A percentile compares a stretch with the other conserved stretches of the same genome.
These are phyloP conservation scores for Sinella curviseta DNA, from an alignment of 1,140 invertebrate genomes.

Conservation along the genomic window DNA sequence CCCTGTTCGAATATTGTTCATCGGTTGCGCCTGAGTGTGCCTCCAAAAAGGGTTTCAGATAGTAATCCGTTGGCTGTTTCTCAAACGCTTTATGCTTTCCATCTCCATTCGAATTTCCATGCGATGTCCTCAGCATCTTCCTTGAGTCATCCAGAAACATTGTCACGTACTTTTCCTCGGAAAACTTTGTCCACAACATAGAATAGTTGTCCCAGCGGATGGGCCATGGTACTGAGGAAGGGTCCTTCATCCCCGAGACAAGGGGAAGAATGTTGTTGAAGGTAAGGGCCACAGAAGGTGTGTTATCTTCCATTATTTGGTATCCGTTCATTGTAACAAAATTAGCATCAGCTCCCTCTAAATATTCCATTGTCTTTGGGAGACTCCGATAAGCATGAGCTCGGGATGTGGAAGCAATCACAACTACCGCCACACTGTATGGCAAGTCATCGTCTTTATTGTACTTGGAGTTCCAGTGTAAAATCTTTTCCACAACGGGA, in stretches of 20 bases:
- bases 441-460: constrained; percentile 14
- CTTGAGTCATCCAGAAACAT: constrained; percentile 39
- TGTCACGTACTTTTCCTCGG: constrained; percentile 36
- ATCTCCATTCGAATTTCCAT: neutral
- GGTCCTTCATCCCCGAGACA: neutral
- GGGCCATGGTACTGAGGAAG: neutral
- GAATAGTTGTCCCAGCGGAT: constrained; percentile 26
- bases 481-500: neutral
- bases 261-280: neutral
- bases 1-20: neutral
- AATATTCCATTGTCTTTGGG: constrained; percentile 24
- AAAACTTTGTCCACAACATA: constrained; percentile 42
- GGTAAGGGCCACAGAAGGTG: neutral
- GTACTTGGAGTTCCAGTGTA: neutral
- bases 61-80: constrained; percentile 36
- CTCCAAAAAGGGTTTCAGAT: constrained; percentile 23
- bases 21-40: constrained; percentile 22
- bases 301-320: neutral
- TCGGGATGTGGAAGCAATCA: constrained; percentile 35
- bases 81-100: neutral
- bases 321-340: constrained; percentile 1
- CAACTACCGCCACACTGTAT: constrained; percentile 28
- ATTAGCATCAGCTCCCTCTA: neutral
- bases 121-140: constrained; percentile 7
- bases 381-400: constrained; percentile 32